Evolutionary conservation across 2,113 vertebrate species (phyloP), one percentile per base, ranked within the genome.

Genomic region (Fulica atra): DNA sequence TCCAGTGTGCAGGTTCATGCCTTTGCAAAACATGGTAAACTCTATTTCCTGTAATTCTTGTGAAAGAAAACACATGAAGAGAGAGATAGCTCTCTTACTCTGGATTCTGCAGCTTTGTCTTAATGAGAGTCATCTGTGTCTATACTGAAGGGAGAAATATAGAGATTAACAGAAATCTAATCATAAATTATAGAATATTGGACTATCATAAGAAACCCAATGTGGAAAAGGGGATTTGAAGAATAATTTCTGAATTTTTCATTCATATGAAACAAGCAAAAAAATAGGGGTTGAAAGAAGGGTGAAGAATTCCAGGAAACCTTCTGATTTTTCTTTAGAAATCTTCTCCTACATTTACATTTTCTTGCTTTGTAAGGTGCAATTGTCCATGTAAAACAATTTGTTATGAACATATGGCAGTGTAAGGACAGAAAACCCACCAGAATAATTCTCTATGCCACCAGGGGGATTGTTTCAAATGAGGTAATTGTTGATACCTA

Each of bases 371-470:
- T 89, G 53, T 92, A 91, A 82, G 61, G 87, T 61, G 50, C 35
- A 94, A 83, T 91, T 91, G 89, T 25, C 78, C 95, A 85, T 95
- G 81, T 85, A 94, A 92, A 96, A 72, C 66, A 81, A 91, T 89
- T 96, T 95, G 70, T 82, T 95, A 48, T 46, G 89, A 82, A 89
- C 83, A 93, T 95, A 90, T 94, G 90, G 82, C 63, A 69, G 57
- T 17, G 24, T 29, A 88, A 94, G 63, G 70, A 81, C 21, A 76
- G 46, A 93, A 92, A 95, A 84, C 48, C 25, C 72, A 76, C 68
- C 16, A 89, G 77, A 87, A 91, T 91, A 95, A 87, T 85, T 89
- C 42, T 86, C 29, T 76, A 0, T 81, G 19, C 48, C 66, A 89
- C 16, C 35, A 72, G n/a, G 29, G 33, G 36, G 20, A 70, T 82